Percentiles rank a stretch among this genome's conserved stretches.
phyloP scores from a whole-genome alignment of 1,140 invertebrate species.

The Lerema accius region DNA sequence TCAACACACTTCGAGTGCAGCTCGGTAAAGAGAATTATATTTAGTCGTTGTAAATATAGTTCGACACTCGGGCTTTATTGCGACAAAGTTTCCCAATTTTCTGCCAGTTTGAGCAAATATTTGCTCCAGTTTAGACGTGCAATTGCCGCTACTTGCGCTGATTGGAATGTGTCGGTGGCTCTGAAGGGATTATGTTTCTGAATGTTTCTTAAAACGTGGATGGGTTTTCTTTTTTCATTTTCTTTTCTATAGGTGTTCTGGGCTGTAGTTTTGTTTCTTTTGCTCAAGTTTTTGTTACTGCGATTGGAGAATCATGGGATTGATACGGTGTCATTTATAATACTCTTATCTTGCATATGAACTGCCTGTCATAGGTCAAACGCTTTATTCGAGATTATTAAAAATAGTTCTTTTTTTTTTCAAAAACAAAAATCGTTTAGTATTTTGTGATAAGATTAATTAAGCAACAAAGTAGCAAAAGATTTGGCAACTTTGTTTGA shows the following conservation, averaged over 20 bases:
- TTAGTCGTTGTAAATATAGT: slow-evolving; percentile 15
- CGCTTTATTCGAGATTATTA: too few species aligned
- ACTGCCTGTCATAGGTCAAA: too few species aligned
- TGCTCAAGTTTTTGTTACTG: not conserved
- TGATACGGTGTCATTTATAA: too few species aligned
- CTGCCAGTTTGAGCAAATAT: slow-evolving; percentile 18
- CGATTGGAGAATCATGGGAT: too few species aligned
- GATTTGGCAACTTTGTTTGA: too few species aligned
- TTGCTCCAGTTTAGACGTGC: slow-evolving; percentile 13
- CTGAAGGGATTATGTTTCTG: not conserved
- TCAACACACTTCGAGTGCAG: not conserved
- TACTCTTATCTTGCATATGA: too few species aligned
- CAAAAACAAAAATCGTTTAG: too few species aligned
- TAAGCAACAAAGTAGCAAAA: too few species aligned
- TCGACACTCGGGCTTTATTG: slow-evolving; percentile 4
- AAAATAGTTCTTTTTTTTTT: too few species aligned
- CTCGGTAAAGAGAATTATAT: not conserved
- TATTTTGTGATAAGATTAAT: too few species aligned
- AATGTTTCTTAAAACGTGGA: not conserved
- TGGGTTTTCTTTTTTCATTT: not conserved
- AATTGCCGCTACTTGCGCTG: not conserved
- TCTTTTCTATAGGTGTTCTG: not conserved
- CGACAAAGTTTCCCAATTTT: slow-evolving; percentile 22
- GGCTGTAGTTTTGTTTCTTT: not conserved
- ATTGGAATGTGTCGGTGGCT: slow-evolving; percentile 7